Percentiles rank a stretch among this genome's conserved stretches.
Evolutionary conservation across 2,113 vertebrate genomes (phyloP).

Genomic region (Ageneiosus marmoratus): DNA sequence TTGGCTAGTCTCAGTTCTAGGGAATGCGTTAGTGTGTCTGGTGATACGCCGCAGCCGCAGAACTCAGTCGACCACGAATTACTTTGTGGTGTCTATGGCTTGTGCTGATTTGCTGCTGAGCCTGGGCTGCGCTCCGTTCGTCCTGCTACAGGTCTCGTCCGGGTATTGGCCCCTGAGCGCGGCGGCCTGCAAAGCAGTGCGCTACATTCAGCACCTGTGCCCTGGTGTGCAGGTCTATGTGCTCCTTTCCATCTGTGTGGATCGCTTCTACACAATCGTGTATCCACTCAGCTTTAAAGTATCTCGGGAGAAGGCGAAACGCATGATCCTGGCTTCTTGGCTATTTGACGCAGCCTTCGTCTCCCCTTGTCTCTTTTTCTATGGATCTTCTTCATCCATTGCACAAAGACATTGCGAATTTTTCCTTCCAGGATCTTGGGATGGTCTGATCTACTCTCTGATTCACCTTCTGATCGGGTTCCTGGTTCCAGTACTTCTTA

Average conservation of each 20-base stretch:
- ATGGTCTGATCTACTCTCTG: slow-evolving; percentile 72
- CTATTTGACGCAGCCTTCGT: slow-evolving; percentile 76
- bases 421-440: slow-evolving; percentile 82
- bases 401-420: slow-evolving; percentile 77
- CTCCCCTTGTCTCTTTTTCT: slow-evolving; percentile 83
- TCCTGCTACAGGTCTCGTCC: slow-evolving; percentile 79
- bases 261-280: slow-evolving; percentile 90
- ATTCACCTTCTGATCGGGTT: slow-evolving; percentile 80
- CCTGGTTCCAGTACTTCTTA: slow-evolving; percentile 76
- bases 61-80: slow-evolving; percentile 91
- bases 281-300: slow-evolving; percentile 95
- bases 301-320: slow-evolving; percentile 90
- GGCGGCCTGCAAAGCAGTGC: slow-evolving; percentile 73
- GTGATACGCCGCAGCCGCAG: slow-evolving; percentile 91
- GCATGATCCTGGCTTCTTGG: slow-evolving; percentile 89
- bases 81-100: slow-evolving; percentile 92
- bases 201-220: slow-evolving; percentile 85
- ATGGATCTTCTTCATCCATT: slow-evolving; percentile 61
- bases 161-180: slow-evolving; percentile 81
- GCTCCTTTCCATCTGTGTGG: slow-evolving; percentile 86
- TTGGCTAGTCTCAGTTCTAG: slow-evolving; percentile 85
- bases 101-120: slow-evolving; percentile 87
- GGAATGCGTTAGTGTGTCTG: slow-evolving; percentile 87
- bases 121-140: slow-evolving; percentile 76
- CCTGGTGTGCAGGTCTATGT: slow-evolving; percentile 86